Base-by-base conservation (phyloP, 2,797 vertebrate genomes). In the Paratrypauchen microcephalus region DNA sequence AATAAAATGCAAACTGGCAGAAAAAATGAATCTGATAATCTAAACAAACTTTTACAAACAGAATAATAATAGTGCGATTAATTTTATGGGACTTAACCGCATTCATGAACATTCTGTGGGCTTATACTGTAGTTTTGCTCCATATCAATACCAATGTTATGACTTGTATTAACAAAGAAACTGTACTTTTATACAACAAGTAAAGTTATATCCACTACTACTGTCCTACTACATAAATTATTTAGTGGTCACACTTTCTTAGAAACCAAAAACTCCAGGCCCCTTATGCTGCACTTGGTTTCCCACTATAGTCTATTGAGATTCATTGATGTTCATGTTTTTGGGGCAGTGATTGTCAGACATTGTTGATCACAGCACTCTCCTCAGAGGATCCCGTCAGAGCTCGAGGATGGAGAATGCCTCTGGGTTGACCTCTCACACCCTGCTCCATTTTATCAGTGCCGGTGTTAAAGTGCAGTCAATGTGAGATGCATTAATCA, bases 351-450 rank as follows among this genome's bases (percentile, higher is more conserved):
- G 79, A 84, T 88, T 86, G 82, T 87, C 76, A 74, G 4, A 74
- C 78, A 74, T 63, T 87, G 83, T 82, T 86, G 83, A 74, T 91
- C 84, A 77, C 56, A n/a, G 75, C 56, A 11, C 81, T 83, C 77
- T 66, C 8, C 24, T 65, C 63, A 50, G 45, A 30, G 39, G 75
- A 60, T 79, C 80, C 77, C 85, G 88, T 88, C 26, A 86, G 78
- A 78, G 70, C 69, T 70, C 66, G 82, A 65, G 65, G 81, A 81
- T 80, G 82, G 66, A 36, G 70, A 78, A 70, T 80, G 85, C 70
- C 48, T 89, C 77, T 45, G 57, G 70, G 61, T 61, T 89, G 84
- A 89, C 89, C 85, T 80, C 80, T 86, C 32, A 12, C 81, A 72
- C 86, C 79, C 69, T 63, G 80, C 87, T 73, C 72, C 2, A 58